Conservation (phyloP, 1,140 invertebrate genomes). For the Planococcus citri region DNA sequence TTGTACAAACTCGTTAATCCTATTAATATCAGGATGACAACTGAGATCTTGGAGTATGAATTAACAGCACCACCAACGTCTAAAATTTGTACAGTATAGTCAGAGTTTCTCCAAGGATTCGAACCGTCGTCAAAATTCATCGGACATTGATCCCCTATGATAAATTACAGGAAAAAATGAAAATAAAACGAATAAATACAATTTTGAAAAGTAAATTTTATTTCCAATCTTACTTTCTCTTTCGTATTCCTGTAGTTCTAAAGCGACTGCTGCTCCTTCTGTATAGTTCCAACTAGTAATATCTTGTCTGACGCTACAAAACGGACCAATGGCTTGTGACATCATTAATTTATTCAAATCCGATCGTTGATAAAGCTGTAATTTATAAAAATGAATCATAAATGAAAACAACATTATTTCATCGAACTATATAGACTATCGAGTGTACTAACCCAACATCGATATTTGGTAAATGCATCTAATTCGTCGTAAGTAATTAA, state of each 20-base stretch:
- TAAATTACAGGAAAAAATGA: constrained; percentile 33
- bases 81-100: constrained; percentile 23
- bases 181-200: constrained; percentile 43
- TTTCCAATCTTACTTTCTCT: constrained; percentile 52
- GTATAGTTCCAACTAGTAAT: constrained; percentile 75
- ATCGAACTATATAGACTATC: constrained; percentile 8
- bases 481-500: constrained; percentile 92
- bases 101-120: constrained; percentile 54
- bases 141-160: constrained; percentile 85
- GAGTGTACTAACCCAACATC: constrained; percentile 67
- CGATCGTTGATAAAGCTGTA: constrained; percentile 74
- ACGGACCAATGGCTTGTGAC: constrained; percentile 82
- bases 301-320: constrained; percentile 80
- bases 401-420: neutral
- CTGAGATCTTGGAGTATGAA: neutral
- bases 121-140: constrained; percentile 87
- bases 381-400: neutral
- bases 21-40: neutral
- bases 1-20: neutral
- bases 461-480: constrained; percentile 88
- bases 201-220: neutral
- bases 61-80: constrained; percentile 18
- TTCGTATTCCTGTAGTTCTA: constrained; percentile 86
- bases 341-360: constrained; percentile 82
- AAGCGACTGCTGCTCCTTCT: constrained; percentile 77